Percentiles rank a stretch among this genome's conserved stretches.
These are phyloP conservation scores for Brassicogethes aeneus DNA, from an alignment of 2,888 invertebrate species.

Conservation along the genomic window DNA sequence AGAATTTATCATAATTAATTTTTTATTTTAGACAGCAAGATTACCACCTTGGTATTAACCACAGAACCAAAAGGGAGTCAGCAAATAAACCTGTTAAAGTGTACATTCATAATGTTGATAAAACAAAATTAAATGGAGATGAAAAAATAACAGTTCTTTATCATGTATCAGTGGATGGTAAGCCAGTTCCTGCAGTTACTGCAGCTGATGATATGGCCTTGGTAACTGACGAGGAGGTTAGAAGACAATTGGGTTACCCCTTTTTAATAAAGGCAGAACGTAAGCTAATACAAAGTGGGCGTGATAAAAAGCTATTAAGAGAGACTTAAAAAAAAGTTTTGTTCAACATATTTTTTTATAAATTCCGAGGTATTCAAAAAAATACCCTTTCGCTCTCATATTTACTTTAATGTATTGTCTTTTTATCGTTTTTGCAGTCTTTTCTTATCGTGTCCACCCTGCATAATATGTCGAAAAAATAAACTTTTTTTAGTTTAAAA, in stretches of 20 bases:
- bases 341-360: too few relatives aligned
- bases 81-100: conserved; percentile 49
- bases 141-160: conserved; percentile 59
- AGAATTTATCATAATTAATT: too few relatives aligned
- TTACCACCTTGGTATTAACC: conserved; percentile 61
- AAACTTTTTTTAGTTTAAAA: too few relatives aligned
- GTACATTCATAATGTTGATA: conserved; percentile 59
- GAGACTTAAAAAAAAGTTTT: too few relatives aligned
- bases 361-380: too few relatives aligned
- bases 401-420: too few relatives aligned
- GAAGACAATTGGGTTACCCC: conserved; percentile 62
- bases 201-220: conserved; percentile 77
- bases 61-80: conserved; percentile 29
- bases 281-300: too few relatives aligned
- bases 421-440: too few relatives aligned
- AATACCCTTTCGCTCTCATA: too few relatives aligned
- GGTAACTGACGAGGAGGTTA: conserved; percentile 69
- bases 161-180: conserved; percentile 69
- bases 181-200: conserved; percentile 69
- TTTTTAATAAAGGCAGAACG: conserved; percentile 79
- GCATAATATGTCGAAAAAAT: too few relatives aligned
- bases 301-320: too few relatives aligned
- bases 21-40: conserved; percentile 60
- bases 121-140: conserved; percentile 38
- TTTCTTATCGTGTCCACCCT: too few relatives aligned